These are phyloP conservation scores for Phymastichus coffea DNA, from an alignment of 1,140 invertebrate genomes.

Conservation along the genomic window DNA sequence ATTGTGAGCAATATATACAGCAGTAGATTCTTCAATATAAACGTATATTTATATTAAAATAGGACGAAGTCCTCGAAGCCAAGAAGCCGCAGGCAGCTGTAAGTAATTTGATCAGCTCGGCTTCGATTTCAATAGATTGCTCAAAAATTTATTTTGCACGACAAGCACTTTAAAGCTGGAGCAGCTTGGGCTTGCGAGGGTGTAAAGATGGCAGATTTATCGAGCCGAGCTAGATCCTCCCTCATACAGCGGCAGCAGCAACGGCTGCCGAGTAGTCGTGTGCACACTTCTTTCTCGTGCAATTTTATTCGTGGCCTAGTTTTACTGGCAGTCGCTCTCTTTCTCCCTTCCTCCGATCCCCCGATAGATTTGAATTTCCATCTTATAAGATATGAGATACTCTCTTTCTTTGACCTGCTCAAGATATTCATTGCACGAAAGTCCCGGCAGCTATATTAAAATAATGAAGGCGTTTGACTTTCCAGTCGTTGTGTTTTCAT, in stretches of 20 bases:
- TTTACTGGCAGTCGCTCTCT: neutral
- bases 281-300: neutral
- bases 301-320: slow-evolving; percentile 17
- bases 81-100: too few relatives aligned
- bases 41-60: too few relatives aligned
- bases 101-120: too few relatives aligned
- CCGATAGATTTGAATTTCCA: slow-evolving; percentile 11
- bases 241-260: neutral
- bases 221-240: neutral
- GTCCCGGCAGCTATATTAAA: neutral
- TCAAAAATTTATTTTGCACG: too few relatives aligned
- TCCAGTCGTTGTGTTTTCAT: neutral
- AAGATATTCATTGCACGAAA: neutral
- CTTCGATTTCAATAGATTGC: too few relatives aligned
- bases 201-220: slow-evolving; percentile 2
- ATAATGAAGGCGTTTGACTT: neutral
- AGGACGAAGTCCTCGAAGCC: too few relatives aligned
- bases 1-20: too few relatives aligned
- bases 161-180: too few relatives aligned
- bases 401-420: neutral
- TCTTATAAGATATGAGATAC: neutral
- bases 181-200: too few relatives aligned
- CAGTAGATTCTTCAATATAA: too few relatives aligned
- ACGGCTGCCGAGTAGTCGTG: too few relatives aligned
- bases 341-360: too few relatives aligned